phyloP scores from a whole-genome alignment of 2,113 vertebrate genomes.

The Chaenocephalus aceratus region DNA sequence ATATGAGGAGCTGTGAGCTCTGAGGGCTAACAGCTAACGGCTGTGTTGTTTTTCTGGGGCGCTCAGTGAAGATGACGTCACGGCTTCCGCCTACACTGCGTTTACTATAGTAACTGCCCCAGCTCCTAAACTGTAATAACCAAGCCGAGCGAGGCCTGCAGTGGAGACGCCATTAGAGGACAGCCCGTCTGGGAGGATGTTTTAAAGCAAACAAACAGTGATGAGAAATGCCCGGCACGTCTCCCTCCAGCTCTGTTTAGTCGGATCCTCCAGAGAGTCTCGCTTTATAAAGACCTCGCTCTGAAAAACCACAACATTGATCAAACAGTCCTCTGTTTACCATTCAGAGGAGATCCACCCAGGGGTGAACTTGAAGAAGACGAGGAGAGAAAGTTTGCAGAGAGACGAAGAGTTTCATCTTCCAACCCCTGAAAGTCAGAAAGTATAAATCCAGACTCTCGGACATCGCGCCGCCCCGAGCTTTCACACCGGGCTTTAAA shows the following conservation, averaged over 20 bases:
- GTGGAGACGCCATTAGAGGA: no score
- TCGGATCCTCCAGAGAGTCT: not conserved
- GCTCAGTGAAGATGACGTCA: no score
- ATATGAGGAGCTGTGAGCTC: no score
- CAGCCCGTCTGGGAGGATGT: no score
- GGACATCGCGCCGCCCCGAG: not conserved
- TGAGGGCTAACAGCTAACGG: no score
- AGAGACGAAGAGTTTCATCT: not conserved
- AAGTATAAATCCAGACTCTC: not conserved
- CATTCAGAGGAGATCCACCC: slow-evolving; percentile 7
- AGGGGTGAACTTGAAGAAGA: not conserved
- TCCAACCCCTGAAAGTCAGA: not conserved
- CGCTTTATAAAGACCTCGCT: slow-evolving; percentile 2
- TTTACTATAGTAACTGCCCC: no score
- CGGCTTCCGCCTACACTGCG: no score
- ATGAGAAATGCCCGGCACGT: not conserved
- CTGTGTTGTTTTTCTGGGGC: no score
- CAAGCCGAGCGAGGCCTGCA: no score
- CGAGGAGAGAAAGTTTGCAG: not conserved
- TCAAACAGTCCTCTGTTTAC: slow-evolving; percentile 6
- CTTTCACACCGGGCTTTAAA: not conserved
- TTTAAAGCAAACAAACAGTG: no score
- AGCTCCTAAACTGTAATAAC: no score
- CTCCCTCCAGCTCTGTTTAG: not conserved
- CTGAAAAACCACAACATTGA: slow-evolving; percentile 13